Evolutionary conservation across 2,113 vertebrate genomes (phyloP).

Genomic region (Apodemus sylvaticus): DNA sequence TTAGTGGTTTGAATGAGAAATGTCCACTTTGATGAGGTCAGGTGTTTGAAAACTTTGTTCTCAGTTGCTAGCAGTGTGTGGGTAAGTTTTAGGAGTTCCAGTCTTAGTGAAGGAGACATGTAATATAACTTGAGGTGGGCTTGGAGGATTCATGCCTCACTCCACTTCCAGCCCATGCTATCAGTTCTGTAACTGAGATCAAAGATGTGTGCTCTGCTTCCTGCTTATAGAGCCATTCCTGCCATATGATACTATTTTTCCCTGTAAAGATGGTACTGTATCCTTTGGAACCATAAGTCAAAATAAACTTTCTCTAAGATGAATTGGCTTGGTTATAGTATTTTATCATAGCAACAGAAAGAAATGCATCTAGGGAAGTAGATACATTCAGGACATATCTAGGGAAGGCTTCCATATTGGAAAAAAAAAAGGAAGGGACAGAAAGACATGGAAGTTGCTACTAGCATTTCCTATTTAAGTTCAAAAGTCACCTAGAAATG

Average conservation of each 20-base stretch:
- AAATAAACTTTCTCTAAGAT: background rate
- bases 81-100: background rate
- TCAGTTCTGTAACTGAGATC: no score
- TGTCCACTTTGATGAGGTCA: background rate
- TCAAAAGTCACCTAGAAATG: background rate
- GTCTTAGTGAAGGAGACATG: background rate
- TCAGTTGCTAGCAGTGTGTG: background rate
- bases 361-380: no score
- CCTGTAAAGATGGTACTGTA: background rate
- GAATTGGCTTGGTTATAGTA: no score
- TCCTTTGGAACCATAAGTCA: no score
- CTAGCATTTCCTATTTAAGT: background rate
- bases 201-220: background rate
- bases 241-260: no score
- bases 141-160: background rate
- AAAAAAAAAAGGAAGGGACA: no score
- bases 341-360: background rate
- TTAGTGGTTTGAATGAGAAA: background rate
- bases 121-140: no score
- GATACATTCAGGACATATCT: background rate
- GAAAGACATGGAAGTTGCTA: background rate
- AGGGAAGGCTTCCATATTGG: background rate
- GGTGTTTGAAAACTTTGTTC: background rate
- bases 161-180: no score
- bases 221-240: background rate